Percentiles rank a stretch among this genome's conserved stretches.
Evolutionary conservation across 2,888 invertebrate genomes (phyloP).

Genomic region (Agrenia bidenticulata): DNA sequence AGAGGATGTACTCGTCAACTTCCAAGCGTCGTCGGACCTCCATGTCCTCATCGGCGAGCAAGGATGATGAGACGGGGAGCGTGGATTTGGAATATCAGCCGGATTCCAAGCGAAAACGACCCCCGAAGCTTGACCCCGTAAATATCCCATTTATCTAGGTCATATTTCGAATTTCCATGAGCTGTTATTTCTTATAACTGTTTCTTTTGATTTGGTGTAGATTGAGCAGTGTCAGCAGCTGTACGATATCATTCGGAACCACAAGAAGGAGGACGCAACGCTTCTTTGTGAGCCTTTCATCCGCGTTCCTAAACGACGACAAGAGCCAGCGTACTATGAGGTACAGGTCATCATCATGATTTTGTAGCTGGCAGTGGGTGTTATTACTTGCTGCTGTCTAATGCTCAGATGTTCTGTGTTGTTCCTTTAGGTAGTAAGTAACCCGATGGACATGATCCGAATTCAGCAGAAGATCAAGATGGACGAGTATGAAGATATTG

Average conservation of each 20-base stretch:
- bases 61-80: constrained; percentile 46
- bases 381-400: constrained; percentile 9
- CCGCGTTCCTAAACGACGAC: constrained; percentile 88
- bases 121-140: constrained; percentile 45
- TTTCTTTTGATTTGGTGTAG: constrained; percentile 59
- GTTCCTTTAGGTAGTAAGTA: constrained; percentile 71
- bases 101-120: constrained; percentile 47
- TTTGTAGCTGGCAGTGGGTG: not conserved
- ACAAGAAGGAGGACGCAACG: constrained; percentile 88
- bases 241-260: constrained; percentile 85
- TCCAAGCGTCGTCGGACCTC: constrained; percentile 46
- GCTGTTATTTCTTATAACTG: too few relatives aligned
- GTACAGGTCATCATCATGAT: constrained; percentile 43
- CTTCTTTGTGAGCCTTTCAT: constrained; percentile 92
- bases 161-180: too few relatives aligned
- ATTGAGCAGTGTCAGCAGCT: constrained; percentile 85
- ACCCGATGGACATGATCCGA: constrained; percentile 91
- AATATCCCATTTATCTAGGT: too few relatives aligned
- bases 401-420: constrained; percentile 14
- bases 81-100: constrained; percentile 51
- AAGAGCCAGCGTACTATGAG: constrained; percentile 87
- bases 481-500: constrained; percentile 92
- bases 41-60: constrained; percentile 51
- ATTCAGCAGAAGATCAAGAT: constrained; percentile 97
- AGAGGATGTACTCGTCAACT: constrained; percentile 34